These are phyloP conservation scores for Koerneria pararmatus DNA, from an alignment of 2,888 invertebrate genomes.

Conservation along the genomic window DNA sequence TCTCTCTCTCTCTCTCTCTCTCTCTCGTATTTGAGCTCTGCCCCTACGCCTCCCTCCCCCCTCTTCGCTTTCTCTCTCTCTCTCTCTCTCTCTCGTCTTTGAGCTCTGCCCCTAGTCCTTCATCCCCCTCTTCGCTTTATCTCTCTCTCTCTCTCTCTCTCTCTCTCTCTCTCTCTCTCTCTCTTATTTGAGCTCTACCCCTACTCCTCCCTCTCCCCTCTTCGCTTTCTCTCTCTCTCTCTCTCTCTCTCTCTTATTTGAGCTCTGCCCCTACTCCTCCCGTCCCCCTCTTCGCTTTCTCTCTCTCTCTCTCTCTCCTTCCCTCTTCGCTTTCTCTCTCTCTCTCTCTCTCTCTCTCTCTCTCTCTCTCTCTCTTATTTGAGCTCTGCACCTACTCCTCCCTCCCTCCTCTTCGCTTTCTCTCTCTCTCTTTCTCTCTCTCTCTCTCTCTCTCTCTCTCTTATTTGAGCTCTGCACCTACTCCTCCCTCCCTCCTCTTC, in stretches of 20 bases:
- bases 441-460: slow-evolving; percentile 10
- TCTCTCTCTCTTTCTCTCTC: neutral
- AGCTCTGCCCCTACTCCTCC: neutral
- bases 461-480: neutral
- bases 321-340: neutral
- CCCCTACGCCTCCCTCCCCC: neutral
- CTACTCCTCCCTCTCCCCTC: neutral
- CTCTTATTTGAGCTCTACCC: neutral
- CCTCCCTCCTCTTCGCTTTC: neutral
- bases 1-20: neutral
- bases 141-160: neutral
- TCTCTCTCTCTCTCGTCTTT: neutral
- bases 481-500: neutral
- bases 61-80: too few relatives aligned
- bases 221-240: neutral
- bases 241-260: neutral
- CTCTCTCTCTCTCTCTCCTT: neutral
- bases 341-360: slow-evolving; percentile 3
- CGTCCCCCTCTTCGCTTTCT: neutral
- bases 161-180: neutral
- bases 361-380: neutral
- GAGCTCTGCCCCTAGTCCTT: too few relatives aligned
- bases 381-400: neutral
- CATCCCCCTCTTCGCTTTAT: too few relatives aligned
- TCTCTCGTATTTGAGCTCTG: neutral